Evolutionary conservation across 53 echinoderm and acorn worm genomes (phyloP), one percentile per base, ranked within the genome.

Genomic region (Antedon mediterranea): DNA sequence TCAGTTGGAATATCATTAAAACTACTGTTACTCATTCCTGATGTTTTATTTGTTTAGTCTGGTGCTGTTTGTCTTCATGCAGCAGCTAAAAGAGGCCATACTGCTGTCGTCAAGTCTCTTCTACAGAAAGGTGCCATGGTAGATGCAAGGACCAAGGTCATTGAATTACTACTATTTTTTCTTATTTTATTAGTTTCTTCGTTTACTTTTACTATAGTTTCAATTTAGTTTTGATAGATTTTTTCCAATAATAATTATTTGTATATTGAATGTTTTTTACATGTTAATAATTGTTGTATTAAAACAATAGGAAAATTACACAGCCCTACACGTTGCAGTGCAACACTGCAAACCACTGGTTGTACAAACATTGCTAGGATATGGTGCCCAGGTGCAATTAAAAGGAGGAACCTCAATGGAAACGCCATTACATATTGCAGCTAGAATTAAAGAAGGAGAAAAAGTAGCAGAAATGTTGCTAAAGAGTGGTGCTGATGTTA

Each of bases 21-120:
- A 18, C 20, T 57, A 23, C 2, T 57, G 37, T 23, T 57, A 2
- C 9, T 18, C 7, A 57, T 15, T 6, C 23, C 9, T 15, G 57
- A 57, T 57, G 7, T 11, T 57, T 57, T 15, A 13, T 73, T 31
- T 72, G 77, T 57, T 11, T 84, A 95, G 97, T 89, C 97, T 84
- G 97, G 97, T 79, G 97, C 97, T 71, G 97, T 95, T 4, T 95
- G 97, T 84, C 82, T 95, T 14, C 97, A 95, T 86, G 97, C 97
- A 42, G 97, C 97, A 11, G 89, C 97, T 29, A 95, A 86, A 43
- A 82, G 97, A 74, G 97, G 97, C n/a, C 97, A 95, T 74, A 86
- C 89, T 32, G 97, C 91, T 23, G 97, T 95, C 0, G 97, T 95
- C 74, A 95, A 89, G 72, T 83, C 97, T 28, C 72, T 95, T 27